Percentiles rank a stretch among this genome's conserved stretches.
phyloP scores from a whole-genome alignment of 2,113 vertebrate species.

The Daubentonia madagascariensis region DNA sequence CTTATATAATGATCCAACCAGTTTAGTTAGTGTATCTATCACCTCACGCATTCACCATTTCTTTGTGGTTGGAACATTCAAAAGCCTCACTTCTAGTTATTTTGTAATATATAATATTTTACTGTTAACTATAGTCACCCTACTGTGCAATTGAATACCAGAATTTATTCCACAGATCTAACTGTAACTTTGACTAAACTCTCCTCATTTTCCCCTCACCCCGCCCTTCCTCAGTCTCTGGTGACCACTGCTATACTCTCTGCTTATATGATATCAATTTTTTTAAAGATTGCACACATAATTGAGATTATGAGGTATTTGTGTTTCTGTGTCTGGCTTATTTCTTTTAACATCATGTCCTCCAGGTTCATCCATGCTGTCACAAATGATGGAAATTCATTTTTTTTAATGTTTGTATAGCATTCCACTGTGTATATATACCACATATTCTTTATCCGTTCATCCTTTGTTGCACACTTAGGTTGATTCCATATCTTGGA shows the following conservation, averaged over 20 bases:
- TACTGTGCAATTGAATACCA: neutral
- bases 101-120: neutral
- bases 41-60: neutral
- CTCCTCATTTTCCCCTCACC: neutral
- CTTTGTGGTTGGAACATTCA: neutral
- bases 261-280: neutral
- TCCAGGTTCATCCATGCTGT: too few species aligned
- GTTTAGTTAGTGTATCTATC: neutral
- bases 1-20: neutral
- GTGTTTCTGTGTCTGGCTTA: too few species aligned
- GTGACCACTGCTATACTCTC: neutral
- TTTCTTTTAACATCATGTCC: too few species aligned
- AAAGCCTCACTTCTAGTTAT: neutral
- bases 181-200: neutral
- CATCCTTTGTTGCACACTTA: too few species aligned
- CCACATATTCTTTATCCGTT: too few species aligned
- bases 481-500: too few species aligned
- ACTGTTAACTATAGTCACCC: neutral
- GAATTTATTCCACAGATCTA: neutral
- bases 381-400: too few species aligned
- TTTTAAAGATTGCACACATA: neutral
- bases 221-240: neutral
- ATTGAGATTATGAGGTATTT: too few species aligned
- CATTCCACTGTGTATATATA: too few species aligned
- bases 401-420: too few species aligned